Percentiles rank a stretch among this genome's conserved stretches.
These are phyloP conservation scores for Chloroclysta siterata DNA, from an alignment of 2,888 invertebrate genomes.

Conservation along the genomic window DNA sequence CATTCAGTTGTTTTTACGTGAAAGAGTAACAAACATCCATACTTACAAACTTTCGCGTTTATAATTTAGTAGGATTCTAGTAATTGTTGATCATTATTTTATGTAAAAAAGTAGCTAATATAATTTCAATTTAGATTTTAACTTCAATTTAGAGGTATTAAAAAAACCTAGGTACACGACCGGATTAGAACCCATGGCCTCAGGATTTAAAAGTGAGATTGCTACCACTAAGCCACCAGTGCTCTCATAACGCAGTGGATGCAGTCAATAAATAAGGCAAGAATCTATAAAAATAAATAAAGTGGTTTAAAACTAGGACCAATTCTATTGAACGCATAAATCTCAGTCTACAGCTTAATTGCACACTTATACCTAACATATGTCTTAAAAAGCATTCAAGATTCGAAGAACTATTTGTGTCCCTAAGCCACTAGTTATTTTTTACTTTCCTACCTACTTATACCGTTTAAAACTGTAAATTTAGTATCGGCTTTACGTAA, in stretches of 20 bases:
- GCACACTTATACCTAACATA: slow-evolving; percentile 9
- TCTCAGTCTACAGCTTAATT: slow-evolving; percentile 4
- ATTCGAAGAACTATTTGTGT: slow-evolving; percentile 28
- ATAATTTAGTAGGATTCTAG: too few relatives aligned
- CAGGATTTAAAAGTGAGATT: too few relatives aligned
- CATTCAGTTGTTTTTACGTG: too few relatives aligned
- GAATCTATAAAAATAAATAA: not conserved
- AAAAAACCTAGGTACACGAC: too few relatives aligned
- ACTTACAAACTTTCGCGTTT: too few relatives aligned
- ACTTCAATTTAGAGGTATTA: not conserved
- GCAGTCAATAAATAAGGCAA: slow-evolving; percentile 1
- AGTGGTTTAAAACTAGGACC: not conserved
- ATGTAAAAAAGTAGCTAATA: too few relatives aligned
- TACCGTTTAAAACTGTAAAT: slow-evolving; percentile 43
- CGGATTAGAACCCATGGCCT: too few relatives aligned
- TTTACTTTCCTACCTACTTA: slow-evolving; percentile 29
- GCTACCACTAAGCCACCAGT: too few relatives aligned
- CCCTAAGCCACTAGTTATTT: slow-evolving; percentile 35
- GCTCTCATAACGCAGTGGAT: not conserved
- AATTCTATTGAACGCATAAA: slow-evolving; percentile 10
- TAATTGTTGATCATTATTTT: too few relatives aligned
- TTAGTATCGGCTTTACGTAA: slow-evolving; percentile 47
- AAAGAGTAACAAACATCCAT: too few relatives aligned
- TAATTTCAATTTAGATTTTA: too few relatives aligned
- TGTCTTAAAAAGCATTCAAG: slow-evolving; percentile 15